phyloP scores from a whole-genome alignment of 2,113 vertebrate genomes.

The Hippocampus zosterae region DNA sequence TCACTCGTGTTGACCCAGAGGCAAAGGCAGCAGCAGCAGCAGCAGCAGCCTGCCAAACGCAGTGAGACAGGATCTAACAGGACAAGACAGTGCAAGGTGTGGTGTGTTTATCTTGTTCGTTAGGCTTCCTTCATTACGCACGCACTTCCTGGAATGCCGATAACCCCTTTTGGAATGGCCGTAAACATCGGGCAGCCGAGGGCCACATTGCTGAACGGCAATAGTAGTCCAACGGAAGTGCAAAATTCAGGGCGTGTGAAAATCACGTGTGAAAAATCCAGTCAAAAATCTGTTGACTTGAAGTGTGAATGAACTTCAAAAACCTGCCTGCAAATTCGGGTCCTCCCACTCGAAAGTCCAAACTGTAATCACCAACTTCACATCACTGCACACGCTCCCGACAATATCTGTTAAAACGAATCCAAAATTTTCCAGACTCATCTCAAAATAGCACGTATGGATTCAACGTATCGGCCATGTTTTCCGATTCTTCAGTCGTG shows the following conservation, averaged over 20 bases:
- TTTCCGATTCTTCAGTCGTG: not conserved
- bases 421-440: too few species aligned
- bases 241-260: not conserved
- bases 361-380: too few species aligned
- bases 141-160: slow-evolving; percentile 55
- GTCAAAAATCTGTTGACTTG: too few species aligned
- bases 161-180: slow-evolving; percentile 36
- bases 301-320: too few species aligned
- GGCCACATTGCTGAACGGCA: not conserved
- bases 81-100: slow-evolving; percentile 66
- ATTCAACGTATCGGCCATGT: too few species aligned
- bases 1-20: slow-evolving; percentile 41
- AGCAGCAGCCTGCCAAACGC: slow-evolving; percentile 30
- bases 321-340: too few species aligned
- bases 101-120: slow-evolving; percentile 63
- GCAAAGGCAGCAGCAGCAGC: slow-evolving; percentile 13
- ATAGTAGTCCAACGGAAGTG: not conserved
- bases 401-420: too few species aligned
- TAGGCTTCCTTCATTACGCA: slow-evolving; percentile 60
- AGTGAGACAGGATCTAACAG: slow-evolving; percentile 59
- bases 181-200: slow-evolving; percentile 25
- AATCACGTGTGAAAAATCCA: not conserved
- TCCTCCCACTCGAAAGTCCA: too few species aligned
- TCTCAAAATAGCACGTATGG: not conserved
- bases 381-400: too few species aligned